Percentiles rank a stretch among this genome's conserved stretches.
phyloP scores from a whole-genome alignment of 2,888 invertebrate species.

The Cyclophora punctaria region DNA sequence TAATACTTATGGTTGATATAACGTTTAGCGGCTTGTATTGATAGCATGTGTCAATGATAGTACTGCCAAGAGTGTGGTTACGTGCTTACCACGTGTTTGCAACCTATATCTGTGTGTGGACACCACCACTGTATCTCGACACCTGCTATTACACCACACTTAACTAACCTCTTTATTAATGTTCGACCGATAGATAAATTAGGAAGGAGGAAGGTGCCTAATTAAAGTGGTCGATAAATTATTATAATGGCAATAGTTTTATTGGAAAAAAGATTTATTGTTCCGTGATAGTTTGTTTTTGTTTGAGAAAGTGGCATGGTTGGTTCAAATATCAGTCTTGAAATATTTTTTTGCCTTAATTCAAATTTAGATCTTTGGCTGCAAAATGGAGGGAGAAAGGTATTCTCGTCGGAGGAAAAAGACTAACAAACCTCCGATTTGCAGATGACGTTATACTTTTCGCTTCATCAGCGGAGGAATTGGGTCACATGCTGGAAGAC shows the following conservation, averaged over 20 bases:
- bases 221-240: conserved; percentile 24
- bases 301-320: conserved; percentile 5
- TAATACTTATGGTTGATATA: conserved; percentile 8
- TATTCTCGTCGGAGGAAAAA: too few relatives aligned
- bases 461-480: too few relatives aligned
- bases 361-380: too few relatives aligned
- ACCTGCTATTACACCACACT: conserved; percentile 18
- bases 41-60: conserved; percentile 31
- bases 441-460: too few relatives aligned
- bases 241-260: conserved; percentile 21
- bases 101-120: conserved; percentile 28
- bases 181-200: not conserved
- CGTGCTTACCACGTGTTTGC: conserved; percentile 46
- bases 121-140: conserved; percentile 30
- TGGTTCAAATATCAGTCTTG: too few relatives aligned
- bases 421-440: too few relatives aligned
- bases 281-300: conserved; percentile 26
- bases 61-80: conserved; percentile 44
- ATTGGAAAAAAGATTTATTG: conserved; percentile 27
- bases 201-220: conserved; percentile 17
- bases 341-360: too few relatives aligned
- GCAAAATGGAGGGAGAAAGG: too few relatives aligned
- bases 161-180: conserved; percentile 2
- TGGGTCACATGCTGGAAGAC: too few relatives aligned
- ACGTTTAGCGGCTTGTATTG: conserved; percentile 16